Conservation (phyloP, 2,797 vertebrate genomes). For the Lutjanus campechanus region DNA sequence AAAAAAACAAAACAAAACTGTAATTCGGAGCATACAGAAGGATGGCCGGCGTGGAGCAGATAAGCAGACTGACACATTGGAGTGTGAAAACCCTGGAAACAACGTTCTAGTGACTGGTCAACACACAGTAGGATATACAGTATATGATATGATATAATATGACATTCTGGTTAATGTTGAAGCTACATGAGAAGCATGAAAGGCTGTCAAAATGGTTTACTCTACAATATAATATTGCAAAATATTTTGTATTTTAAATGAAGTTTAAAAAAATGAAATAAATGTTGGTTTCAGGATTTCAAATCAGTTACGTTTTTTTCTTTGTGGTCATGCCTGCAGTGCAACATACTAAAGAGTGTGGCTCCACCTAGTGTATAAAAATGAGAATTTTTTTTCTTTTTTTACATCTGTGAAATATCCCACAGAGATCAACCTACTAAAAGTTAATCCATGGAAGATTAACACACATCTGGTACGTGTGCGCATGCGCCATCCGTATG, state of each 20-base stretch:
- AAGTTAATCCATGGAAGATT: constrained; percentile 54
- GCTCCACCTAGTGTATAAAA: constrained; percentile 55
- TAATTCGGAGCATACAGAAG: constrained; percentile 58
- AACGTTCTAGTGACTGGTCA: constrained; percentile 75
- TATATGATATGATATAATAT: constrained; percentile 80
- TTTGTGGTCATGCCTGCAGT: background rate
- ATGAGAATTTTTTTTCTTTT: background rate
- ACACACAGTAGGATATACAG: constrained; percentile 70
- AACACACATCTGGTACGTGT: constrained; percentile 30
- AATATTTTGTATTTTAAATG: constrained; percentile 95
- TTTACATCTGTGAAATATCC: background rate
- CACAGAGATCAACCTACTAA: constrained; percentile 15
- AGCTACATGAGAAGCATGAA: constrained; percentile 91
- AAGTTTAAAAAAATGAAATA: constrained; percentile 89
- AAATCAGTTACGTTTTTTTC: constrained; percentile 46
- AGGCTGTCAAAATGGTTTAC: constrained; percentile 89
- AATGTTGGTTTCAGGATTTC: constrained; percentile 95
- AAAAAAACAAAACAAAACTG: constrained; percentile 25
- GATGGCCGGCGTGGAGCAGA: constrained; percentile 51
- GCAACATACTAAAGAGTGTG: background rate
- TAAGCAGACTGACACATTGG: constrained; percentile 49
- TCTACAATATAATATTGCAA: constrained; percentile 90
- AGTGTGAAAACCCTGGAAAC: constrained; percentile 75
- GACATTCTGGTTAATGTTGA: constrained; percentile 88
- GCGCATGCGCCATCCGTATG: background rate